Percentiles rank a stretch among this genome's conserved stretches.
These are phyloP conservation scores for Sarcophaga rosellei DNA, from an alignment of 2,888 invertebrate genomes.

Conservation along the genomic window DNA sequence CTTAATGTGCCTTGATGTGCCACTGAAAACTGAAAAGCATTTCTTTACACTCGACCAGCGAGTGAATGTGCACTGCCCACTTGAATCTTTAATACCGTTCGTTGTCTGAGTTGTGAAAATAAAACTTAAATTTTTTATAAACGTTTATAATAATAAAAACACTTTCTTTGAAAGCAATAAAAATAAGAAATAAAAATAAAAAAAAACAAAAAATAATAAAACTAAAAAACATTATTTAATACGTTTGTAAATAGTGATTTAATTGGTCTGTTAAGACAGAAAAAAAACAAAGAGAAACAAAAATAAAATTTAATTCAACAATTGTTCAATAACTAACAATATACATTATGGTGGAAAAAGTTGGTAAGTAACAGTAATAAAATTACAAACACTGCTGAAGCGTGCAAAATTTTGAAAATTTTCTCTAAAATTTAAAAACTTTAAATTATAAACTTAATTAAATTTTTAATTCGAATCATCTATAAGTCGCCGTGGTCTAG, in stretches of 20 bases:
- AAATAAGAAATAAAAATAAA: neutral
- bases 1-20: neutral
- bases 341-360: slow-evolving; percentile 23
- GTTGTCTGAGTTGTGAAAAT: neutral
- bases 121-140: neutral
- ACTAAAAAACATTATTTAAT: neutral
- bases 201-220: neutral
- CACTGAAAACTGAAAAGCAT: slow-evolving; percentile 5
- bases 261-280: neutral
- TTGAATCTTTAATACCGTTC: slow-evolving; percentile 7
- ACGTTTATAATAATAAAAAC: neutral
- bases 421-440: too few relatives aligned
- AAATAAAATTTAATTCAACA: neutral
- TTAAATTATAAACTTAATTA: too few relatives aligned
- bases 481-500: too few relatives aligned
- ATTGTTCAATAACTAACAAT: neutral
- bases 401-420: neutral
- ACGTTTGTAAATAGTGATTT: neutral
- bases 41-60: neutral
- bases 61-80: neutral
- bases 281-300: neutral
- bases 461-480: too few relatives aligned
- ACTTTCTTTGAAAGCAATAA: neutral
- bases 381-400: neutral
- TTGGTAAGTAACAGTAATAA: slow-evolving; percentile 16